Percentiles rank a stretch among this genome's conserved stretches.
These are phyloP conservation scores for Corythucha ciliata DNA, from an alignment of 2,888 invertebrate species.

Conservation along the genomic window DNA sequence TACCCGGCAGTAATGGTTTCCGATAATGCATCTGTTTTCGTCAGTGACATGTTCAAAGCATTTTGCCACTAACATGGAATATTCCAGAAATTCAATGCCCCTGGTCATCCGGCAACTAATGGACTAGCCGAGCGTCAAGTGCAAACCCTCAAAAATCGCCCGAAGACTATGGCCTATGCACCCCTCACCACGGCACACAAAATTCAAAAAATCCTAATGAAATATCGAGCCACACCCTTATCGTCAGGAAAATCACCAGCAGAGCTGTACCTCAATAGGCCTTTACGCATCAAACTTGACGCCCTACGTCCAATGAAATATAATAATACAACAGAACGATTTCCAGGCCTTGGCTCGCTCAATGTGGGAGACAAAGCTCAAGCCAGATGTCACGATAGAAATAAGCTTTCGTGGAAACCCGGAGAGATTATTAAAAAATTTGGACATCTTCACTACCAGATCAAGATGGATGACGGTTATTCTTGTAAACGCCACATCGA, in stretches of 20 bases:
- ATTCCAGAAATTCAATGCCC: constrained; percentile 10
- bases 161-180: background rate
- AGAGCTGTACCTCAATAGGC: background rate
- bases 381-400: no score
- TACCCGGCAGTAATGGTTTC: background rate
- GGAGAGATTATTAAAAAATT: no score
- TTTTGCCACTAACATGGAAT: no score
- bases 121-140: background rate
- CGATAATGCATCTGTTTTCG: background rate
- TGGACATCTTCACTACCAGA: no score
- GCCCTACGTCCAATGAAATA: constrained; percentile 4
- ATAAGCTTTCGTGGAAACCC: no score
- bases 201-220: constrained; percentile 11
- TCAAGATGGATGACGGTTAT: no score
- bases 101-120: constrained; percentile 7
- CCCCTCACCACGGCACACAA: background rate
- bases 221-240: constrained; percentile 18
- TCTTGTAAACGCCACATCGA: no score
- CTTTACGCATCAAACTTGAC: constrained; percentile 11
- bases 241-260: constrained; percentile 21
- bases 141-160: background rate
- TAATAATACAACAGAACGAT: background rate
- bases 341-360: no score
- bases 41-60: no score
- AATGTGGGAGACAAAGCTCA: no score